phyloP scores from a whole-genome alignment of 2,888 invertebrate genomes.

The Acanthosepion pharaonis region DNA sequence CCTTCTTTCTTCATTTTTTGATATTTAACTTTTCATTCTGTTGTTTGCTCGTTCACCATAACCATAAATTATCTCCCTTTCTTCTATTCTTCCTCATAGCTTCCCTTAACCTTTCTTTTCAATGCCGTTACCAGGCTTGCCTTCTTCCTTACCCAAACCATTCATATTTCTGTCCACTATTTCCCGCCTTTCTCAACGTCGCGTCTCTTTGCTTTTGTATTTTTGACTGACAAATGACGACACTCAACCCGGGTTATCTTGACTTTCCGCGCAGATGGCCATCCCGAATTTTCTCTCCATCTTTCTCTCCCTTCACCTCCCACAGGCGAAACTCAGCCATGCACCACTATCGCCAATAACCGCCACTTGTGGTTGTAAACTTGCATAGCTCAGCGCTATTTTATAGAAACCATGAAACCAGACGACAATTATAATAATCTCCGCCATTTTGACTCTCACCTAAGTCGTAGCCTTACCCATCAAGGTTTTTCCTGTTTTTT shows the following conservation, averaged over 20 bases:
- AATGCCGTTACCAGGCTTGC: too few relatives aligned
- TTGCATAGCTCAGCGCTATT: background rate
- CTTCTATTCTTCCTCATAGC: background rate
- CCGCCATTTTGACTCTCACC: background rate
- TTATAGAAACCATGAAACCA: background rate
- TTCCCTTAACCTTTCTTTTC: background rate
- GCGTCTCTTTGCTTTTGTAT: background rate
- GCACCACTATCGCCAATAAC: background rate
- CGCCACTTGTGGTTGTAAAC: background rate
- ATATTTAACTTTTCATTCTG: background rate
- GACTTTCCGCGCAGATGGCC: background rate
- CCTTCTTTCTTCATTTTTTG: too few relatives aligned
- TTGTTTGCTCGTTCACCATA: background rate
- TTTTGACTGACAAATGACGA: constrained; percentile 1
- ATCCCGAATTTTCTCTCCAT: background rate
- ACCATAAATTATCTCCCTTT: background rate
- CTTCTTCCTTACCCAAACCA: background rate
- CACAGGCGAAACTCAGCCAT: background rate
- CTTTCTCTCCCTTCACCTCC: background rate
- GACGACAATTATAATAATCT: background rate
- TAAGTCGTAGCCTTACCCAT: too few relatives aligned
- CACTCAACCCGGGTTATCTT: background rate
- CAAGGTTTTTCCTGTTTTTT: too few relatives aligned
- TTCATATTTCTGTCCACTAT: background rate
- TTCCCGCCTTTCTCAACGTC: background rate